Conservation (phyloP, 1,140 invertebrate species). For the Maconellicoccus hirsutus region DNA sequence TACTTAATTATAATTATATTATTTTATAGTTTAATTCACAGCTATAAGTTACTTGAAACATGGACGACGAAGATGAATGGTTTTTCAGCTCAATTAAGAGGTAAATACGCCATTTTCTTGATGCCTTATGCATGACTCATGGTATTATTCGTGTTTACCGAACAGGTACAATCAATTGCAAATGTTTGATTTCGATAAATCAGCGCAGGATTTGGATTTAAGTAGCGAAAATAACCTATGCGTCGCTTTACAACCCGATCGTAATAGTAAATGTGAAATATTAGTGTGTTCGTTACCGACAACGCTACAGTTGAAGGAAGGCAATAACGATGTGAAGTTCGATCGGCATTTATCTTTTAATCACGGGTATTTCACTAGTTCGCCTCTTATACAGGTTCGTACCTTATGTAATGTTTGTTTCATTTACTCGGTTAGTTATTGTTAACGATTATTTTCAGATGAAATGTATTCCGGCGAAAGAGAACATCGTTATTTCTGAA, state of each 20-base stretch:
- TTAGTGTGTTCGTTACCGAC: not conserved
- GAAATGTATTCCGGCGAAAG: not conserved
- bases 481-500: not conserved
- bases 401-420: not conserved
- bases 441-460: not conserved
- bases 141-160: not conserved
- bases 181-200: constrained; percentile 11
- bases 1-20: too few species aligned
- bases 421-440: not conserved
- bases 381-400: not conserved
- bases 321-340: not conserved
- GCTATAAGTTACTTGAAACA: too few species aligned
- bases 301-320: not conserved
- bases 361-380: constrained; percentile 9
- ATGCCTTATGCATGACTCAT: not conserved
- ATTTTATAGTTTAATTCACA: too few species aligned
- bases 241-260: not conserved
- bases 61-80: constrained; percentile 13
- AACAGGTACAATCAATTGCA: not conserved
- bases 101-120: not conserved
- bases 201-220: not conserved
- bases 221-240: not conserved
- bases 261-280: not conserved
- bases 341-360: not conserved
- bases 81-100: not conserved